Evolutionary conservation across 2,888 invertebrate species (phyloP), one percentile per base, ranked within the genome.

Genomic region (Euplagia quadripunctaria): DNA sequence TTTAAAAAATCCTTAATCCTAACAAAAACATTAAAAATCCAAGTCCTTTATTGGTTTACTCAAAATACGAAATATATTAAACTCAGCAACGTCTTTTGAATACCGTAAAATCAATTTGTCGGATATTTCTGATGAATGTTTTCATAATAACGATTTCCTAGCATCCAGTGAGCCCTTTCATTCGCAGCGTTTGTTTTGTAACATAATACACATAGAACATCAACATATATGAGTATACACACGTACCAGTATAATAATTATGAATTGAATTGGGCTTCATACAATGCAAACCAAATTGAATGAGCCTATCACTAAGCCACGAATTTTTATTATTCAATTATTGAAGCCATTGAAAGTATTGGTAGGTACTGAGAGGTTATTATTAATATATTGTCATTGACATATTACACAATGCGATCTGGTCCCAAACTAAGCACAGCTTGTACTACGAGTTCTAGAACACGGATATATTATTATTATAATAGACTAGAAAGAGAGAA

Each of bases 101-200:
- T 66, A 58, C 58, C 55, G 65, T 73, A 71, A 68, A 78, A 84
- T 75, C 69, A 41, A 61, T 66, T 51, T 41, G 51, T 49, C 49
- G 11, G 76, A 41, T 41, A 16, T 51, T 66, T 31, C 9, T 41
- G 17, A 66, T 61, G 31, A 66, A 82, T 84, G 76, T 72, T 75
- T 78, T 72, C 79, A 82, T 84, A 78, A 69, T 52, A 69, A 69
- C 55, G 72, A 80, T 82, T 78, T 76, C 65, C 69, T 73, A 75
- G 75, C 75, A 68, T 83, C 81, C 82, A 78, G 75, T 81, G 76
- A 76, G 78, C 79, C 70, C 76, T 76, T 75, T 79, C 80, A 77
- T 77, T 85, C 71, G 78, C 79, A 70, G 76, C 72, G 73, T 81
- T 81, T 81, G 80, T 79, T 76, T 80, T 81, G 85, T 76, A 75